Evolutionary conservation across 2,888 invertebrate species (phyloP).

Genomic region (Shargacucullia verbasci): DNA sequence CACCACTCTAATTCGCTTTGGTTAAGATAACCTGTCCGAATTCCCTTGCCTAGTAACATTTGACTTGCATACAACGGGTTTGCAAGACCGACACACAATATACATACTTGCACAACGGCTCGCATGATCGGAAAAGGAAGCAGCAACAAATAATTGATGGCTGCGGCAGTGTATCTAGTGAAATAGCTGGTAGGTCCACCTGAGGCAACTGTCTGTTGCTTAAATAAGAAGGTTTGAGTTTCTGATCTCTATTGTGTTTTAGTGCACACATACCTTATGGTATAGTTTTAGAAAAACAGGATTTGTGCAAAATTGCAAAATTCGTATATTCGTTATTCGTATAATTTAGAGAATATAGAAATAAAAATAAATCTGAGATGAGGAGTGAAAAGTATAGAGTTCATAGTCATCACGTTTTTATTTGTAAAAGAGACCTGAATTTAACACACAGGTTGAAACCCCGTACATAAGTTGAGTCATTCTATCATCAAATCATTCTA

Average conservation of each 20-base stretch:
- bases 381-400: too few species aligned
- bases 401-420: too few species aligned
- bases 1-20: neutral
- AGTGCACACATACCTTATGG: too few species aligned
- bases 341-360: too few species aligned
- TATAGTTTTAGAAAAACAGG: too few species aligned
- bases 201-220: conserved; percentile 15
- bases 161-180: conserved; percentile 12
- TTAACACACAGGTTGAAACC: too few species aligned
- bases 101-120: conserved; percentile 39
- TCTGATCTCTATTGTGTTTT: neutral
- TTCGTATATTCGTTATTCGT: too few species aligned
- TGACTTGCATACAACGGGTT: conserved; percentile 11
- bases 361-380: too few species aligned
- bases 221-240: neutral
- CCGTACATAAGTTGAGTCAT: too few species aligned
- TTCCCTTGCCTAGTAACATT: conserved; percentile 3
- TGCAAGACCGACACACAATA: conserved; percentile 42
- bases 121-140: conserved; percentile 43
- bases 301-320: too few species aligned
- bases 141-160: conserved; percentile 36
- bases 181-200: conserved; percentile 18
- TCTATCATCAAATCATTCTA: too few species aligned
- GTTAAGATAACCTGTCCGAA: conserved; percentile 2
- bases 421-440: too few species aligned